phyloP scores from a whole-genome alignment of 2,113 vertebrate species.

The Marcusenius ussheri region DNA sequence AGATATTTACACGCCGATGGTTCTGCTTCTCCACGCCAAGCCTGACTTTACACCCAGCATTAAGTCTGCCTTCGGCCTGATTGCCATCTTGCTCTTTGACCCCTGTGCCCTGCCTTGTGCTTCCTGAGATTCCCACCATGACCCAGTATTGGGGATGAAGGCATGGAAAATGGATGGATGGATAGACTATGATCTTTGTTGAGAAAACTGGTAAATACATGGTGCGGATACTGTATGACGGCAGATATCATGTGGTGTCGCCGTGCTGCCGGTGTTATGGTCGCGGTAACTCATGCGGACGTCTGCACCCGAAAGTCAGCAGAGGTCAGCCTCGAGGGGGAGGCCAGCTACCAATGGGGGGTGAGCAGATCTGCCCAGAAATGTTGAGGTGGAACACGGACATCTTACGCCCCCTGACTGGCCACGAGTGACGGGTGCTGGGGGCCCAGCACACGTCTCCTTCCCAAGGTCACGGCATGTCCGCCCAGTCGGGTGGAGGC shows the following conservation, averaged over 20 bases:
- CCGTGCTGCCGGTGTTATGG: neutral
- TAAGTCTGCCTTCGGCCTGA: neutral
- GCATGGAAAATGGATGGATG: neutral
- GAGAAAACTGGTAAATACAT: neutral
- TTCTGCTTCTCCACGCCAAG: neutral
- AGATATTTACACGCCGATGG: neutral
- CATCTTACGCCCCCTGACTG: neutral
- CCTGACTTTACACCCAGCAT: neutral
- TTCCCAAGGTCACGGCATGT: constrained; percentile 49
- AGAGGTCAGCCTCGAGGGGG: neutral
- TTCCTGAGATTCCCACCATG: neutral
- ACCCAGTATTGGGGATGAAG: neutral
- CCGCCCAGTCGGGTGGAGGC: constrained; percentile 22
- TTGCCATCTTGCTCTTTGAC: neutral
- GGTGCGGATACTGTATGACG: neutral
- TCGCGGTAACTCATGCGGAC: neutral
- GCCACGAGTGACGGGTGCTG: neutral
- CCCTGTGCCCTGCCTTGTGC: neutral
- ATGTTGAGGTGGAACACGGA: neutral
- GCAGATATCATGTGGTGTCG: neutral
- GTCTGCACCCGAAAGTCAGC: neutral
- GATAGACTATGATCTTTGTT: neutral
- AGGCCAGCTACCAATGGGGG: neutral
- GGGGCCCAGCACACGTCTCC: constrained; percentile 30
- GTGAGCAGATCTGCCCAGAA: neutral